Conservation (phyloP, 2,888 invertebrate species). For the Sinotaia quadrata region DNA sequence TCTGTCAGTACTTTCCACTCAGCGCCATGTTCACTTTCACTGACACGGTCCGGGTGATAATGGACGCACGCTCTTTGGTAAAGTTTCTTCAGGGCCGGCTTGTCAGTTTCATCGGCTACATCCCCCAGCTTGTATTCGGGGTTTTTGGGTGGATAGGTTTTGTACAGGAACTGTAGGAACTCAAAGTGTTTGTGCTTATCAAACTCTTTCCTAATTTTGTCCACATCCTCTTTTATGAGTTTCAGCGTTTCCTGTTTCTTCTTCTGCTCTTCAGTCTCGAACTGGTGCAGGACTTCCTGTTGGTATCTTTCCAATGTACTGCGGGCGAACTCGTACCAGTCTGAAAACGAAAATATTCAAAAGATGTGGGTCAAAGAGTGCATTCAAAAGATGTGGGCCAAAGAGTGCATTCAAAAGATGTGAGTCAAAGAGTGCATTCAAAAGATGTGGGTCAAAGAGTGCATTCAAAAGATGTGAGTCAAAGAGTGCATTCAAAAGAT, state of each 20-base stretch:
- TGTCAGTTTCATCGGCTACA: slow-evolving; percentile 2
- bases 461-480: no score
- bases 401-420: background rate
- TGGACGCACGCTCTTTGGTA: slow-evolving; percentile 49
- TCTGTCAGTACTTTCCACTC: slow-evolving; percentile 51
- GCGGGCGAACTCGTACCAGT: slow-evolving; percentile 48
- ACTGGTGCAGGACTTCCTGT: slow-evolving; percentile 39
- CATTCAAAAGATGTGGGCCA: background rate
- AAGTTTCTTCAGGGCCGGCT: slow-evolving; percentile 38
- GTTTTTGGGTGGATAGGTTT: slow-evolving; percentile 45
- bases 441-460: no score
- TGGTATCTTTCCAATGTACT: slow-evolving; percentile 43
- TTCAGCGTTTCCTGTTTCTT: slow-evolving; percentile 34
- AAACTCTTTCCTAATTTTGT: slow-evolving; percentile 31
- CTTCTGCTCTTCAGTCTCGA: slow-evolving; percentile 41
- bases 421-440: background rate
- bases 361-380: background rate
- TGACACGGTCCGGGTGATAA: slow-evolving; percentile 54
- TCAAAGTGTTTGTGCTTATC: slow-evolving; percentile 23
- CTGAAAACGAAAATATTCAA: slow-evolving; percentile 39
- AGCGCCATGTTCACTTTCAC: slow-evolving; percentile 39
- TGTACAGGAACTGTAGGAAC: slow-evolving; percentile 46
- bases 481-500: no score
- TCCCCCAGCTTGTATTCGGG: slow-evolving; percentile 38
- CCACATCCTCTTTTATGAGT: slow-evolving; percentile 39